Evolutionary conservation across 2,113 vertebrate species (phyloP), one percentile per base, ranked within the genome.

Genomic region (Myocastor coypus): DNA sequence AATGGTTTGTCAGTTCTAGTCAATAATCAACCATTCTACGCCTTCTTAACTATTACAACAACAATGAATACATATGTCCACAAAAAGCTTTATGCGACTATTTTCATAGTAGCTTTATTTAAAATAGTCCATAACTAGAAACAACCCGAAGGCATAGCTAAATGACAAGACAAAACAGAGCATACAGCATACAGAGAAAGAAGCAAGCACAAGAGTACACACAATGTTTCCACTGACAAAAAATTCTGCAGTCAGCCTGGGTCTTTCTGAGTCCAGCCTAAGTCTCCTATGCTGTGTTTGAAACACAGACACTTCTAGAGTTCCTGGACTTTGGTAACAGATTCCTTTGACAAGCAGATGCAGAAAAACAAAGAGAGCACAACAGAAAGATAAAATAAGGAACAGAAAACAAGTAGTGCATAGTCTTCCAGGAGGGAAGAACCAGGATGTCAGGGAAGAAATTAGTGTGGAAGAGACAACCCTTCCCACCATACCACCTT

Each of bases 121-220:
- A 0, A 6, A 73, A 88, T 13, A 94, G 30, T 69, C 68, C n/a
- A 26, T 89, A 87, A 50, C 32, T 40, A 80, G 61, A 83, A 94
- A 52, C 80, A 40, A 69, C n/a, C n/a, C 80, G 95, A 91, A 93
- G 19, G n/a, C 89, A 69, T 19, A 82, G 68, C 87, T 42, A 92
- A 87, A 80, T 42, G 69, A 88, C 57, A 85, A 50, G 68, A 88
- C 75, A 69, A 80, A 80, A 17, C 19, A 30, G 6, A 78, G 75
- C 1, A 7, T 16, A 52, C 32, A 55, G n/a, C n/a, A n/a, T n/a
- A n/a, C n/a, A n/a, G n/a, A n/a, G n/a, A n/a, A n/a, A n/a, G 66
- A 28, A 69, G 40, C 55, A 83, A 61, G 42, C 24, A 19, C 50
- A 24, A 28, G 6, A 68, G 59, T 75, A 34, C 14, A 77, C 6